phyloP scores from a whole-genome alignment of 2,888 invertebrate species.

The Odontothrips loti region DNA sequence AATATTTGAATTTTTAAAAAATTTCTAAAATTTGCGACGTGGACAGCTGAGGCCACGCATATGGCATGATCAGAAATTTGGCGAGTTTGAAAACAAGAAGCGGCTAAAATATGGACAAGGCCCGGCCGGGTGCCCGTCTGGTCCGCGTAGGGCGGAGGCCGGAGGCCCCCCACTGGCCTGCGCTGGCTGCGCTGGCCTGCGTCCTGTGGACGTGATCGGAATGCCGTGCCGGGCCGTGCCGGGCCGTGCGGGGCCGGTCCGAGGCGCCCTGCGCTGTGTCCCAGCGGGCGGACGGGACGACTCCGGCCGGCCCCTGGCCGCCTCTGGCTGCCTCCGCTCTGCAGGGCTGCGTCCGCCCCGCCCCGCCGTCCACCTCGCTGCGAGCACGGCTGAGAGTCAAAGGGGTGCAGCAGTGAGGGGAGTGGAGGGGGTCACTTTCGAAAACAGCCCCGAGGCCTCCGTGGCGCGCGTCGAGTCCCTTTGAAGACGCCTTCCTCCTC shows the following conservation, averaged over 20 bases:
- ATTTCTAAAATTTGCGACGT: not conserved
- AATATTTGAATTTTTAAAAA: too few relatives aligned
- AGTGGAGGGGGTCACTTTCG: too few relatives aligned
- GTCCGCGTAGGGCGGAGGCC: too few relatives aligned
- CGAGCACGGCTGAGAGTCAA: too few relatives aligned
- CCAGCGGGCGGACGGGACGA: not conserved
- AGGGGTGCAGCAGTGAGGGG: too few relatives aligned
- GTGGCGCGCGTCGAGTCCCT: not conserved
- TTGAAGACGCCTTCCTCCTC: not conserved
- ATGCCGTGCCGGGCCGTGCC: not conserved
- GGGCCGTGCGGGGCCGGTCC: not conserved
- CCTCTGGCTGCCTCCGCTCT: not conserved
- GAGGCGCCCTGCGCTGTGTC: not conserved
- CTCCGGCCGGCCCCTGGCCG: not conserved
- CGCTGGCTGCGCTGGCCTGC: too few relatives aligned
- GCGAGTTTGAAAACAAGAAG: too few relatives aligned
- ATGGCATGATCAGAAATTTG: too few relatives aligned
- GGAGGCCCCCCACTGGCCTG: too few relatives aligned
- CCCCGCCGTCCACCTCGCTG: not conserved
- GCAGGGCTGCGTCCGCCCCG: not conserved
- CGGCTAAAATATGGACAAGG: too few relatives aligned
- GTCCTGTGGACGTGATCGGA: constrained; percentile 6
- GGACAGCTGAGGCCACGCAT: not conserved
- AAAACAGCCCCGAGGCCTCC: not conserved
- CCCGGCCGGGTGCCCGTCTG: too few relatives aligned